A percentile compares a stretch with the other conserved stretches of the same genome.
Evolutionary conservation across 2,113 vertebrate species (phyloP).

Genomic region (Oxygymnocypris stewartii): DNA sequence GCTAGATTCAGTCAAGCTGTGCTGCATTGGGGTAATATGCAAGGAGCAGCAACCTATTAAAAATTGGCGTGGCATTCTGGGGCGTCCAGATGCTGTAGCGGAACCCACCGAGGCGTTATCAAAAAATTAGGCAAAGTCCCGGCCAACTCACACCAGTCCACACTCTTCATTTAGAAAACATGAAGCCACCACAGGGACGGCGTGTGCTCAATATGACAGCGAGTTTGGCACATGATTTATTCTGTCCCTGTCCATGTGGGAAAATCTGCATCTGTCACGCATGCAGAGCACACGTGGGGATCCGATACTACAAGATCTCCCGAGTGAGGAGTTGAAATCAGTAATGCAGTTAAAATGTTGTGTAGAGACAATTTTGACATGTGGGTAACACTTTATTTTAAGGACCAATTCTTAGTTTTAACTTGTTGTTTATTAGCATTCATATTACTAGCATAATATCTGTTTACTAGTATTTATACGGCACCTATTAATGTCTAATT

Average conservation of each 20-base stretch:
- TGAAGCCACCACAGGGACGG: slow-evolving; percentile 70
- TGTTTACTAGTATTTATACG: too few species aligned
- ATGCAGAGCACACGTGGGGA: slow-evolving; percentile 60
- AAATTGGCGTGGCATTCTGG: slow-evolving; percentile 74
- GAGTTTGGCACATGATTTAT: slow-evolving; percentile 85
- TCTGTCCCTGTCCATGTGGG: slow-evolving; percentile 78
- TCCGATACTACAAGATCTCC: slow-evolving; percentile 39
- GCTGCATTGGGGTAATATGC: slow-evolving; percentile 65
- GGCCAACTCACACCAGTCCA: slow-evolving; percentile 62
- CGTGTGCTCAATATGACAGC: slow-evolving; percentile 75
- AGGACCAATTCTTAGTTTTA: too few species aligned
- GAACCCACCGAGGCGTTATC: slow-evolving; percentile 80
- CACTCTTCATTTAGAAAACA: slow-evolving; percentile 79
- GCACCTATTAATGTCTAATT: too few species aligned
- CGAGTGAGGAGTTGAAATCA: slow-evolving; percentile 12
- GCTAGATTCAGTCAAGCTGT: slow-evolving; percentile 50
- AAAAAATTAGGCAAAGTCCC: slow-evolving; percentile 78
- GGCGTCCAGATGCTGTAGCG: slow-evolving; percentile 78
- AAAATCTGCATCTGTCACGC: slow-evolving; percentile 86
- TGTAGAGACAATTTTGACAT: not conserved
- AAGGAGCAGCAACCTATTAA: slow-evolving; percentile 78
- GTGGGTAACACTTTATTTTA: not conserved
- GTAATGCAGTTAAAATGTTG: slow-evolving; percentile 17
- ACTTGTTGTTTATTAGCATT: too few species aligned
- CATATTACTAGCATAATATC: too few species aligned